A percentile compares a stretch with the other conserved stretches of the same genome.
These are phyloP conservation scores for Archips crataeganus DNA, from an alignment of 2,888 invertebrate species.

Conservation along the genomic window DNA sequence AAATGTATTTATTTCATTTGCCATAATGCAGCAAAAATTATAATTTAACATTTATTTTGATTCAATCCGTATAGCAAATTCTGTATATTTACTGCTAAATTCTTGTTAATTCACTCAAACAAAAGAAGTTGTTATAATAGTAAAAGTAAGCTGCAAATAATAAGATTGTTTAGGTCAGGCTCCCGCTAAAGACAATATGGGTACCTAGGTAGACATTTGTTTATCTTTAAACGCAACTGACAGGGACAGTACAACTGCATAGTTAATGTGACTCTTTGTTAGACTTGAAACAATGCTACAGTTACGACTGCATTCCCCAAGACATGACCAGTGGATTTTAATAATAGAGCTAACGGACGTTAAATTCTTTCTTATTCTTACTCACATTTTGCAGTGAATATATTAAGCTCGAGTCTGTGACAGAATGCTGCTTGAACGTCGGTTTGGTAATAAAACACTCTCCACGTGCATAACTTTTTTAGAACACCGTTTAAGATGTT, in stretches of 20 bases:
- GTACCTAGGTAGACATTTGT: not conserved
- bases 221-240: conserved; percentile 1
- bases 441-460: conserved; percentile 31
- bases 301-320: conserved; percentile 16
- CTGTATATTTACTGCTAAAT: too few species aligned
- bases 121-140: too few species aligned
- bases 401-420: conserved; percentile 27
- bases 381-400: conserved; percentile 29
- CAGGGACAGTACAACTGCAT: not conserved
- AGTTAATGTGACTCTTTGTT: conserved; percentile 25
- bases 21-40: too few species aligned
- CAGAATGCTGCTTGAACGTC: conserved; percentile 19
- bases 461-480: conserved; percentile 11
- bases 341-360: conserved; percentile 27
- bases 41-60: too few species aligned
- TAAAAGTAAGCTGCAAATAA: too few species aligned
- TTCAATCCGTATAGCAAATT: too few species aligned
- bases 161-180: too few species aligned
- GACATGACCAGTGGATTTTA: conserved; percentile 30
- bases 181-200: not conserved
- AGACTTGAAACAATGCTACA: conserved; percentile 23
- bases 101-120: too few species aligned
- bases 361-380: conserved; percentile 30
- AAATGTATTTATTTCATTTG: too few species aligned
- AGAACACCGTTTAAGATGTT: not conserved